Base-by-base conservation (phyloP, 2,113 vertebrate species). In the Archocentrus centrarchus region DNA sequence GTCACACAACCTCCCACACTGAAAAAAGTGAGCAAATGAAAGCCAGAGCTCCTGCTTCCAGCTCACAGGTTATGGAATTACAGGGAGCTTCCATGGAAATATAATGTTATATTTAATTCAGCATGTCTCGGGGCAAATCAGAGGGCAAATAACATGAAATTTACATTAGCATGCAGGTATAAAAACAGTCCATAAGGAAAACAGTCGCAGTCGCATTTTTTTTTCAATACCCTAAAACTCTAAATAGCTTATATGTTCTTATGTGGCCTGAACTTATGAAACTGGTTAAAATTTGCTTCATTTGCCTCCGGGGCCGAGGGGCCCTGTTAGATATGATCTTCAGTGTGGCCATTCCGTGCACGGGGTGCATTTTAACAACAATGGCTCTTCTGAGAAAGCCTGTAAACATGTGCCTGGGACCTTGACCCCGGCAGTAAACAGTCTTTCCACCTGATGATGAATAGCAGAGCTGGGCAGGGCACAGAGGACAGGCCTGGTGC, bases 391-490 rank as follows among this genome's bases (percentile, higher is more conserved):
- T 93, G 86, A 94, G 91, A 91, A 87, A 83, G 87, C 78, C 94
- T 64, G 77, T 94, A 96, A 96, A 95, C 93, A 94, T 94, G 92
- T 85, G 94, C 89, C 86, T 87, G 89, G 92, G 91, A 95, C 94
- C 93, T 94, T 96, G 95, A 96, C 95, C 95, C 90, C 83, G 10
- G 93, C 93, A 94, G 94, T 96, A 96, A 96, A 96, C 95, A 96
- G 93, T 87, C 86, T 73, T 68, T 88, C 86, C 93, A 90, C 92
- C 93, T 89, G 85, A 93, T 95, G 95, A 95, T 93, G 93, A 94
- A 95, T 92, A 90, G 91, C 94, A 95, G 93, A 90, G 79, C 91
- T 66, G 64, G 80, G 61, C 53, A 59, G 64, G 77, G 53, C 47
- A 3, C 81, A 32, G 59, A 63, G 47, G 24, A 62, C 55, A 75